phyloP scores from a whole-genome alignment of 2,797 vertebrate species.

The Masticophis lateralis region DNA sequence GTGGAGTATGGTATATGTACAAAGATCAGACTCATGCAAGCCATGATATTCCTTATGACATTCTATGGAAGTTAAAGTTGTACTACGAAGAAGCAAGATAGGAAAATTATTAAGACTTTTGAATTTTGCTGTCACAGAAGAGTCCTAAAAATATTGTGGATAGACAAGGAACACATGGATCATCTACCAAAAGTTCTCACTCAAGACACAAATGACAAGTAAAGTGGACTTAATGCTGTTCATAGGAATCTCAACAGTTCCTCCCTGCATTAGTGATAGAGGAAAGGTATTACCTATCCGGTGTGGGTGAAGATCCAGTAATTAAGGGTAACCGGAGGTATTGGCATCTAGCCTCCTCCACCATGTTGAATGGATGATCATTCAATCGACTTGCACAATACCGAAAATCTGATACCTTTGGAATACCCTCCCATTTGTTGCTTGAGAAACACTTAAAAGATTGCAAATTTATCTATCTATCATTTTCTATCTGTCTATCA shows the following conservation, averaged over 20 bases:
- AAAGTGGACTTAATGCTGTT: background rate
- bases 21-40: background rate
- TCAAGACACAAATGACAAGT: background rate
- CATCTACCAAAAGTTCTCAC: background rate
- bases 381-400: background rate
- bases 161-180: background rate
- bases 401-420: background rate
- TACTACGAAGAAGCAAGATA: background rate
- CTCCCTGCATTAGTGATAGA: background rate
- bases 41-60: background rate
- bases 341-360: background rate
- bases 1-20: background rate
- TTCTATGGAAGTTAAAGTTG: background rate
- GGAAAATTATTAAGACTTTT: background rate
- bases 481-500: too few relatives aligned
- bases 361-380: background rate
- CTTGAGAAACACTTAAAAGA: background rate
- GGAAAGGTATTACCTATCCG: background rate
- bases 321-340: background rate
- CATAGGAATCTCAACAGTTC: background rate
- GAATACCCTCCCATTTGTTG: background rate
- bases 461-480: too few relatives aligned
- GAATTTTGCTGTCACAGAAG: background rate
- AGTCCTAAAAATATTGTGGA: background rate
- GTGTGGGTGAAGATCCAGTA: background rate